Conservation (phyloP, 2,888 invertebrate species). For the Didymodactylos carnosus region DNA sequence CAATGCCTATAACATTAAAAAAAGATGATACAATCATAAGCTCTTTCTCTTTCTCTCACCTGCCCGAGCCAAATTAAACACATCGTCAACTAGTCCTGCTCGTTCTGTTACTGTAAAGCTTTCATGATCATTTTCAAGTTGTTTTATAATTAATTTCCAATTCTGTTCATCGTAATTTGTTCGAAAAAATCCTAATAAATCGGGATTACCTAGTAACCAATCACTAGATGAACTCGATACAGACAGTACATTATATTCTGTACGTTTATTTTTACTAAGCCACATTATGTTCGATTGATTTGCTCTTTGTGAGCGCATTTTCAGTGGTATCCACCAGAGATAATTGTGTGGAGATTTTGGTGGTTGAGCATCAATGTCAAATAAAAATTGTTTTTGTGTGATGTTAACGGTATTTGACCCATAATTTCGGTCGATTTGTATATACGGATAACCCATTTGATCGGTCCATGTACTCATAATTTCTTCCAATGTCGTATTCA, state of each 20-base stretch:
- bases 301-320: neutral
- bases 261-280: neutral
- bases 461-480: conserved; percentile 35
- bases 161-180: conserved; percentile 11
- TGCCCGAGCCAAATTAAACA: conserved; percentile 16
- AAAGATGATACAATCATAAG: neutral
- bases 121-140: conserved; percentile 26
- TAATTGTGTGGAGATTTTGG: neutral
- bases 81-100: conserved; percentile 9
- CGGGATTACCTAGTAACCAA: conserved; percentile 6
- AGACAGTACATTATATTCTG: neutral
- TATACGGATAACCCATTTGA: conserved; percentile 13
- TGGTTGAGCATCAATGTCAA: neutral
- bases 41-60: neutral
- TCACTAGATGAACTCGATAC: neutral
- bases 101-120: conserved; percentile 27
- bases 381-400: conserved; percentile 5
- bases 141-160: conserved; percentile 5
- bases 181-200: conserved; percentile 8
- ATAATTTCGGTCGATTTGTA: neutral
- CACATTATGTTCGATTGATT: neutral
- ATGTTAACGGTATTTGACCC: neutral
- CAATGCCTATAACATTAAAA: neutral
- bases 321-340: conserved; percentile 6
- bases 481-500: conserved; percentile 63